Percentiles rank a stretch among this genome's conserved stretches.
phyloP scores from a whole-genome alignment of 2,797 vertebrate species.

The Sebastes hubbsi region DNA sequence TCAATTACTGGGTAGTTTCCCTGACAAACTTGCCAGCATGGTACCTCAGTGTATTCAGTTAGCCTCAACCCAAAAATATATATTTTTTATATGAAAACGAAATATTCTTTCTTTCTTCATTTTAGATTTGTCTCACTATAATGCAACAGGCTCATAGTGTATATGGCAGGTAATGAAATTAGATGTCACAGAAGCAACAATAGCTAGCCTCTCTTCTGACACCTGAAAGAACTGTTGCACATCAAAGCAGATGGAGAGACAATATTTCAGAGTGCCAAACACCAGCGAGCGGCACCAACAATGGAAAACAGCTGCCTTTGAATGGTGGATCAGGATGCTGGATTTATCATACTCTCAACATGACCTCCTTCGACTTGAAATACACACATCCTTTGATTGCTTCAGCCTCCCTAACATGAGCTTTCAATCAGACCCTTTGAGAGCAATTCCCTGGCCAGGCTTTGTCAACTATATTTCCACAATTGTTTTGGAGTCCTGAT shows the following conservation, averaged over 20 bases:
- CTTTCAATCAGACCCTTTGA: conserved; percentile 77
- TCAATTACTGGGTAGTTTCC: conserved; percentile 48
- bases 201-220: conserved; percentile 23
- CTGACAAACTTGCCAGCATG: conserved; percentile 35
- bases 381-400: conserved; percentile 78
- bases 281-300: conserved; percentile 40
- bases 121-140: conserved; percentile 42
- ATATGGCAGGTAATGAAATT: conserved; percentile 61
- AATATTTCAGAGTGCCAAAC: conserved; percentile 27
- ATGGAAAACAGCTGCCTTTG: conserved; percentile 41
- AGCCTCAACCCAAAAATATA: neutral
- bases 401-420: conserved; percentile 67
- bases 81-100: neutral
- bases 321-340: conserved; percentile 53
- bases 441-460: conserved; percentile 66
- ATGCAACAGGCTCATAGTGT: conserved; percentile 3
- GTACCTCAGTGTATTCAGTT: conserved; percentile 6
- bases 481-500: conserved; percentile 72
- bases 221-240: conserved; percentile 31
- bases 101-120: conserved; percentile 17
- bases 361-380: conserved; percentile 68
- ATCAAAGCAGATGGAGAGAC: conserved; percentile 23
- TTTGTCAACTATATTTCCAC: conserved; percentile 74
- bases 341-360: conserved; percentile 73
- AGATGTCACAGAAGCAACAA: conserved; percentile 44